phyloP scores from a whole-genome alignment of 1,140 invertebrate genomes.

The Drosophila bocqueti region DNA sequence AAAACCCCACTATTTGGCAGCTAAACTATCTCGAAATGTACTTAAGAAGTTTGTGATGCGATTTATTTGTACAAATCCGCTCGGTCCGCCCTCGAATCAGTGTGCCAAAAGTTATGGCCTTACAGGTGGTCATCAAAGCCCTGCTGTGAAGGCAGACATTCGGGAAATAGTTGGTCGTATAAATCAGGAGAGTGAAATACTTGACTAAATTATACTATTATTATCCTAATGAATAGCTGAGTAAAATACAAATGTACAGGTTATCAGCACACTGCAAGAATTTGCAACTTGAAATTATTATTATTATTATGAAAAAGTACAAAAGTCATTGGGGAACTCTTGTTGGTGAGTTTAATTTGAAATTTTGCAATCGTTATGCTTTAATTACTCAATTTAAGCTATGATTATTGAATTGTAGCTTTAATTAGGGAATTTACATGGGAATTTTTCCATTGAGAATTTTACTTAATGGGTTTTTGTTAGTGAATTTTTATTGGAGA shows the following conservation, averaged over 20 bases:
- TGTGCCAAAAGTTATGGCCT: conserved; percentile 16
- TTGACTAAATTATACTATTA: conserved; percentile 14
- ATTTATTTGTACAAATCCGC: conserved; percentile 28
- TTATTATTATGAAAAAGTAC: no score
- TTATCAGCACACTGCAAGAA: background rate
- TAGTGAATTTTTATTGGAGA: background rate
- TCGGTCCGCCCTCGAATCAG: conserved; percentile 2
- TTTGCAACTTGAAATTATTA: no score
- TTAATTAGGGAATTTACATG: no score
- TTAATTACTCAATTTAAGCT: no score
- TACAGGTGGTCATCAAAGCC: conserved; percentile 8
- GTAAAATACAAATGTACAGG: background rate
- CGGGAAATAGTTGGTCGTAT: conserved; percentile 5
- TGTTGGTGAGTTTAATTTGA: no score
- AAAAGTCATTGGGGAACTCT: no score
- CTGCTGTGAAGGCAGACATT: background rate
- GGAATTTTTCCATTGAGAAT: no score
- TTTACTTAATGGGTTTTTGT: background rate
- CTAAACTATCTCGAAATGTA: conserved; percentile 35
- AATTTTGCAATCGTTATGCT: no score
- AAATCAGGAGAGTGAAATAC: conserved; percentile 4
- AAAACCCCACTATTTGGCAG: conserved; percentile 18
- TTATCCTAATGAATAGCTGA: conserved; percentile 13
- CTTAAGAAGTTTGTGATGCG: conserved; percentile 36
- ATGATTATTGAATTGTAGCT: no score